A percentile compares a stretch with the other conserved stretches of the same genome.
These are phyloP conservation scores for Oreochromis grahami DNA, from an alignment of 2,797 vertebrate species.

Conservation along the genomic window DNA sequence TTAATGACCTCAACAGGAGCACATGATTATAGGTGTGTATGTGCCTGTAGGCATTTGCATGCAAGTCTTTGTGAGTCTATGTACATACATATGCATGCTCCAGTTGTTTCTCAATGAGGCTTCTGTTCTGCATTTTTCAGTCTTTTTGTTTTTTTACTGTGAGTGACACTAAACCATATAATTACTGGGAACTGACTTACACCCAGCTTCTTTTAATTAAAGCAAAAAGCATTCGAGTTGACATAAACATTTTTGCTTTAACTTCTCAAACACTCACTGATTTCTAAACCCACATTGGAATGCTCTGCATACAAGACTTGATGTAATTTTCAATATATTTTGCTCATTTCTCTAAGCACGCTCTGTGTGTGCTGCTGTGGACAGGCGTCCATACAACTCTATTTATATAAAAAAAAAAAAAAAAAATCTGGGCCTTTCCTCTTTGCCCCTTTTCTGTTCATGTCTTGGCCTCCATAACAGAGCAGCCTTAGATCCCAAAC, in stretches of 20 bases:
- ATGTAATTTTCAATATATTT: not conserved
- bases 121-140: slow-evolving; percentile 14
- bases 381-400: slow-evolving; percentile 26
- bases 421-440: slow-evolving; percentile 2
- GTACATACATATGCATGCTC: not conserved
- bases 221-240: slow-evolving; percentile 1
- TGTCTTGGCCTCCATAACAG: slow-evolving; percentile 46
- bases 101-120: slow-evolving; percentile 25
- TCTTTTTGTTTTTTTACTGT: not conserved
- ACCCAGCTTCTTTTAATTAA: not conserved
- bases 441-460: slow-evolving; percentile 38
- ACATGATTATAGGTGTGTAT: not conserved
- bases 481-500: slow-evolving; percentile 38
- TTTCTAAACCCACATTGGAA: not conserved
- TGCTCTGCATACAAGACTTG: not conserved
- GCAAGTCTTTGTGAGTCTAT: not conserved
- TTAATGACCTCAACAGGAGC: not conserved
- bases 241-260: not conserved
- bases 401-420: not conserved
- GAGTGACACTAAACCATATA: not conserved
- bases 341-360: slow-evolving; percentile 3
- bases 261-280: not conserved
- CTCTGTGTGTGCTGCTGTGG: not conserved
- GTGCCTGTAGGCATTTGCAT: not conserved
- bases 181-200: slow-evolving; percentile 3